Conservation (phyloP, 37 sponge, comb jelly and placozoan species). For the Bolinopsis microptera region DNA sequence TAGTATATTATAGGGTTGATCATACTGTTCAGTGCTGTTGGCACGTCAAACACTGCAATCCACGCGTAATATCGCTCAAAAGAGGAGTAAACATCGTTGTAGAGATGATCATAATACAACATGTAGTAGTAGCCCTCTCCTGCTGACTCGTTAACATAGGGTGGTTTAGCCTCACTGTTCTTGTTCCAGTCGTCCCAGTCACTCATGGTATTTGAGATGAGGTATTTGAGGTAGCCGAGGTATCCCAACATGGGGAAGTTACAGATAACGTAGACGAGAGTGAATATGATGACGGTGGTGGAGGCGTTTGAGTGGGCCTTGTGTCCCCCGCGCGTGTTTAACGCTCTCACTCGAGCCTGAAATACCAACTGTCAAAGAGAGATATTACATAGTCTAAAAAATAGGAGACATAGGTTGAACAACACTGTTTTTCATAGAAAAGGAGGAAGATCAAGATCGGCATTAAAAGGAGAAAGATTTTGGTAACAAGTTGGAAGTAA, state of each 20-base stretch:
- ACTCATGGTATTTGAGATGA: not conserved
- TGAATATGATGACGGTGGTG: not conserved
- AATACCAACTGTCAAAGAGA: no score
- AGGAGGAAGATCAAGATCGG: no score
- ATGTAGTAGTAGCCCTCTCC: not conserved
- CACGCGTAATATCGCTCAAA: slow-evolving; percentile 38
- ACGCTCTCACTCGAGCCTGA: not conserved
- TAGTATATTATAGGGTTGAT: slow-evolving; percentile 52
- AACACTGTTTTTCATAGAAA: no score
- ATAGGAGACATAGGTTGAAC: no score
- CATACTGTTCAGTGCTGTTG: not conserved
- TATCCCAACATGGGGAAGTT: slow-evolving; percentile 53
- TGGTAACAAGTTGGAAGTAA: no score
- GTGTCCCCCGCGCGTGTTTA: not conserved
- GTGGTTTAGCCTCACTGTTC: not conserved
- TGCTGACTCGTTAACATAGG: not conserved
- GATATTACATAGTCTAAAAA: no score
- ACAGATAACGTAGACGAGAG: not conserved
- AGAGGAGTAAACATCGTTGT: not conserved
- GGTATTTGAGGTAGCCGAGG: not conserved
- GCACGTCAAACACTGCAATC: slow-evolving; percentile 42
- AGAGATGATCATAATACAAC: not conserved
- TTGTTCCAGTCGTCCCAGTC: not conserved
- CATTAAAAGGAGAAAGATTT: no score
- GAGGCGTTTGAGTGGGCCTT: slow-evolving; percentile 20